Evolutionary conservation across 1,140 invertebrate genomes (phyloP), one percentile per base, ranked within the genome.

Genomic region (Ditylenchus dipsaci): DNA sequence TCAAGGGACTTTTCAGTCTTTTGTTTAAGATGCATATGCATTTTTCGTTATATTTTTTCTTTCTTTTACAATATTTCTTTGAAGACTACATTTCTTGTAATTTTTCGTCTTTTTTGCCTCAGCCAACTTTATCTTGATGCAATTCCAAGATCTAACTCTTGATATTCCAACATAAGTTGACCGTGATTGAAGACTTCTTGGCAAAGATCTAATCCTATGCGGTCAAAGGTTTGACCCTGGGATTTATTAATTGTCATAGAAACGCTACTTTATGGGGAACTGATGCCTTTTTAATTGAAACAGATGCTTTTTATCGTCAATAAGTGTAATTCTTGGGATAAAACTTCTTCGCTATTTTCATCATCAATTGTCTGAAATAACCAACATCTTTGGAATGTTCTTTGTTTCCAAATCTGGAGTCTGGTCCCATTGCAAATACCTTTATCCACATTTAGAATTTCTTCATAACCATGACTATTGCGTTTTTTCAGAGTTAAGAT

Each of bases 191-290:
- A 67, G 0, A 65, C 9, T 33, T 65, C 43, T 57, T 63, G 26
- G 76, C 70, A 65, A n/a, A n/a, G n/a, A n/a, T n/a, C n/a, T n/a
- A n/a, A n/a, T n/a, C n/a, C n/a, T n/a, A n/a, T n/a, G n/a, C 71
- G 65, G 71, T 76, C 29, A 58, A 83, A 71, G 76, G 85, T 83
- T 65, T 86, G 84, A 30, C 85, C 80, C 75, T 85, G 83, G 76
- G 84, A 83, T 78, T 88, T 87, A 74, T 86, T 87, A 56, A 86
- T 86, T 23, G 84, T 84, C 81, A 87, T 85, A 21, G 84, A 82
- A 87, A 88, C 38, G 86, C 85, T 8, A 87, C 77, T 79, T 83
- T 83, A 76, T 84, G 79, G 61, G 84, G 84, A 23, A 84, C 82
- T 63, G 61, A 78, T n/a, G n/a, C n/a, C n/a, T n/a, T n/a, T n/a